Conservation (phyloP, 1,140 invertebrate genomes). For the Chironomus striatipennis region DNA sequence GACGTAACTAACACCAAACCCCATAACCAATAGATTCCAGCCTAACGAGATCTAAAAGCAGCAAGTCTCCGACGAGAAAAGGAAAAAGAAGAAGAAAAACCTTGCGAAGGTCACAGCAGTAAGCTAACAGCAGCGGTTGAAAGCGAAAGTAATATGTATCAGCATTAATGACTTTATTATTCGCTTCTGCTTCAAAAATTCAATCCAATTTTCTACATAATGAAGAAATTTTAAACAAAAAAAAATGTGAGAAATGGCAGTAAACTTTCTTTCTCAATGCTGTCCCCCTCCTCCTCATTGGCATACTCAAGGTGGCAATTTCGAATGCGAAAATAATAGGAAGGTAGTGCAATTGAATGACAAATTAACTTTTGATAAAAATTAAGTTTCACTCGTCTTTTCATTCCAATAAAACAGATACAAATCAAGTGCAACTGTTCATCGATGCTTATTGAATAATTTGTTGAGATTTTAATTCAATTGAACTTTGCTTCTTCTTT, state of each 20-base stretch:
- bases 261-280: not conserved
- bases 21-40: not conserved
- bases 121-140: not conserved
- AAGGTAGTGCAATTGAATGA: not conserved
- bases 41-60: not conserved
- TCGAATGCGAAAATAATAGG: not conserved
- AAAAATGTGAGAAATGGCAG: not conserved
- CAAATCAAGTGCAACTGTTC: not conserved
- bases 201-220: too few species aligned
- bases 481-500: not conserved
- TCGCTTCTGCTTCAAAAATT: not conserved
- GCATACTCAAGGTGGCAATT: not conserved
- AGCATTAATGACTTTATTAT: not conserved
- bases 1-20: too few species aligned
- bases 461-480: not conserved
- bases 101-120: not conserved
- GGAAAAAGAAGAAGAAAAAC: not conserved
- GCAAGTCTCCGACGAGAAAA: not conserved
- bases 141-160: not conserved
- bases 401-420: not conserved
- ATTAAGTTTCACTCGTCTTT: not conserved
- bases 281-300: not conserved
- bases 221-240: not conserved
- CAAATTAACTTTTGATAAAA: not conserved
- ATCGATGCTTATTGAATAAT: conserved; percentile 1